Conservation (phyloP, 1,140 invertebrate species). For the Eulimnadia texana region DNA sequence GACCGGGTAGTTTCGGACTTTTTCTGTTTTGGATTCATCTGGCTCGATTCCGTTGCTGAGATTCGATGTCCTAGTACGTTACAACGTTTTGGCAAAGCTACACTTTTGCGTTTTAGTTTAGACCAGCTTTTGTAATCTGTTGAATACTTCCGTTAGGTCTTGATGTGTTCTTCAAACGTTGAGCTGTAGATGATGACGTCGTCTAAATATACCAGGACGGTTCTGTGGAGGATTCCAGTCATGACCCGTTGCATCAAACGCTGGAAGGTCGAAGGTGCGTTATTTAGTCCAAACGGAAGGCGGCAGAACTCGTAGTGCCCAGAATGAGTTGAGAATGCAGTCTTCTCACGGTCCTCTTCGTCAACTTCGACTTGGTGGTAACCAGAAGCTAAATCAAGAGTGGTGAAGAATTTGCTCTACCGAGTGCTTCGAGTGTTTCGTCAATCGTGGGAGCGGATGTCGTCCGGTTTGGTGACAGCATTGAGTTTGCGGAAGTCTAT, state of each 20-base stretch:
- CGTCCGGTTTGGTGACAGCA: conserved; percentile 26
- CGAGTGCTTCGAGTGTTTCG: conserved; percentile 28
- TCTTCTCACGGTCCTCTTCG: conserved; percentile 27
- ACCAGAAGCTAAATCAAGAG: conserved; percentile 29
- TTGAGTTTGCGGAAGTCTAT: conserved; percentile 31
- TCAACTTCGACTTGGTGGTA: conserved; percentile 33
- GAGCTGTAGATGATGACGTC: conserved; percentile 30
- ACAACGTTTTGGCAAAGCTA: conserved; percentile 23
- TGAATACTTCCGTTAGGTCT: conserved; percentile 25
- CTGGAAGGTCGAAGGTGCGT: conserved; percentile 31
- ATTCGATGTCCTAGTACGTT: conserved; percentile 23
- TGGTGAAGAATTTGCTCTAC: conserved; percentile 26
- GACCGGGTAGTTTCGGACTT: conserved; percentile 18
- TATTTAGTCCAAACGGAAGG: conserved; percentile 33
- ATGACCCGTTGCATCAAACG: conserved; percentile 26
- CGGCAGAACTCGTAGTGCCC: conserved; percentile 29
- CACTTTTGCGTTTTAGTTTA: conserved; percentile 24
- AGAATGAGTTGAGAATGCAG: conserved; percentile 27
- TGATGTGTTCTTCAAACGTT: conserved; percentile 26
- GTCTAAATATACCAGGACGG: conserved; percentile 29
- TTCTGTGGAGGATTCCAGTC: conserved; percentile 16
- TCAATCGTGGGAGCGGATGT: conserved; percentile 33
- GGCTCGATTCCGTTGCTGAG: conserved; percentile 18
- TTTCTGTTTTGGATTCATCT: conserved; percentile 18
- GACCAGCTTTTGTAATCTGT: conserved; percentile 17